phyloP scores from a whole-genome alignment of 2,888 invertebrate species.

The Gnatocerus cornutus region DNA sequence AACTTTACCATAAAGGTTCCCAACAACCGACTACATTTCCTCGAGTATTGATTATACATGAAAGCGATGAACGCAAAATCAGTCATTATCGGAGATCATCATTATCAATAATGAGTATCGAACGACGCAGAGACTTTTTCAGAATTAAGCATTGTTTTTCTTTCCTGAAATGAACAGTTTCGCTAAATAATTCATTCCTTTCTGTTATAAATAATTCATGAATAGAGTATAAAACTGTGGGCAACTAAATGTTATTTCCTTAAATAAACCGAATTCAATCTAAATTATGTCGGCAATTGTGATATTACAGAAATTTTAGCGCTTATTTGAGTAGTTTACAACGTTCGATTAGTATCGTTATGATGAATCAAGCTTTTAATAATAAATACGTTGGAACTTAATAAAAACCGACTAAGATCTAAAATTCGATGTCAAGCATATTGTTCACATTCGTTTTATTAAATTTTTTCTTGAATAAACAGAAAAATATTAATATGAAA shows the following conservation, averaged over 20 bases:
- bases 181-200: constrained; percentile 18
- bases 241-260: constrained; percentile 14
- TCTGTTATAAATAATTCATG: constrained; percentile 16
- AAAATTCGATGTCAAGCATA: not conserved
- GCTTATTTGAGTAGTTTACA: not conserved
- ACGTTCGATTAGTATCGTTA: not conserved
- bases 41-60: not conserved
- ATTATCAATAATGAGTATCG: constrained; percentile 11
- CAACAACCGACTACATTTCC: not conserved
- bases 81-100: constrained; percentile 4
- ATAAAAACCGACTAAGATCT: constrained; percentile 6
- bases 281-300: not conserved
- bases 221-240: constrained; percentile 9
- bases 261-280: constrained; percentile 17
- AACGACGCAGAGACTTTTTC: constrained; percentile 11
- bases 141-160: constrained; percentile 2
- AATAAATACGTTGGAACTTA: constrained; percentile 4
- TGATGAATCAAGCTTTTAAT: constrained; percentile 8
- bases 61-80: constrained; percentile 1
- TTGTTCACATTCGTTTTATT: constrained; percentile 15
- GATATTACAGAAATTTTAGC: not conserved
- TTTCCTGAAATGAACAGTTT: constrained; percentile 6
- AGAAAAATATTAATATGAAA: constrained; percentile 17
- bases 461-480: constrained; percentile 23
- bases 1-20: not conserved